These are phyloP conservation scores for Vulpes vulpes DNA, from an alignment of 2,113 vertebrate species.

Conservation along the genomic window DNA sequence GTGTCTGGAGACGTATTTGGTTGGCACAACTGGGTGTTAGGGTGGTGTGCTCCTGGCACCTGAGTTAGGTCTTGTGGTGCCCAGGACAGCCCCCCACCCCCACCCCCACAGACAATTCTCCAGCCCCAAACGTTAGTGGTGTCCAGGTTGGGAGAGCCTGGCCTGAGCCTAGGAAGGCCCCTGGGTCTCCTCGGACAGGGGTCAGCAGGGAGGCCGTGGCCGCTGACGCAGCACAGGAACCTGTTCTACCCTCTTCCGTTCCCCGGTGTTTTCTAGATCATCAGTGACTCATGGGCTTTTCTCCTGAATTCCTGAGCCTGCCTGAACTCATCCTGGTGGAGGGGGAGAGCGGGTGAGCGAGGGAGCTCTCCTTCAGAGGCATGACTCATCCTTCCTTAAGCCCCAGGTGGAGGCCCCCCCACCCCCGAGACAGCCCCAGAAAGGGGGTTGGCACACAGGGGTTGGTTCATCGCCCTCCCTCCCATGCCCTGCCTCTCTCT, in stretches of 20 bases:
- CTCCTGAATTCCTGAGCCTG: background rate
- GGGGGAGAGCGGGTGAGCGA: background rate
- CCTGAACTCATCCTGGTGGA: background rate
- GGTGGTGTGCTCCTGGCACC: too few species aligned
- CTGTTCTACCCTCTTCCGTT: too few species aligned
- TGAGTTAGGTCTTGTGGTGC: too few species aligned
- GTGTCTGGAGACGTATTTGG: background rate
- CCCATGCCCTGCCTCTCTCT: background rate
- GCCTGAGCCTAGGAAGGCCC: background rate
- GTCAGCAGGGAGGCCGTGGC: background rate
- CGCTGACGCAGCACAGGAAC: background rate
- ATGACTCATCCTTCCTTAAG: background rate
- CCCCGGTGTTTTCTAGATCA: background rate
- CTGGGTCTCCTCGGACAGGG: background rate
- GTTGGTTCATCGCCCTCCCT: fast-evolving
- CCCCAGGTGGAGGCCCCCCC: background rate
- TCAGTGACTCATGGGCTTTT: conserved; percentile 31
- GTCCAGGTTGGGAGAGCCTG: background rate
- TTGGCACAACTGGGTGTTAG: too few species aligned
- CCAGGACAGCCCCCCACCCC: background rate
- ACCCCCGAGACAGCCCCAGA: background rate
- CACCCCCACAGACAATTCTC: fast-evolving
- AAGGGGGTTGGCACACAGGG: background rate
- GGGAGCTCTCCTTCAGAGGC: background rate
- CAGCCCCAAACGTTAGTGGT: background rate